Percentiles rank a stretch among this genome's conserved stretches.
phyloP scores from a whole-genome alignment of 2,888 invertebrate species.

The Diarsia brunnea region DNA sequence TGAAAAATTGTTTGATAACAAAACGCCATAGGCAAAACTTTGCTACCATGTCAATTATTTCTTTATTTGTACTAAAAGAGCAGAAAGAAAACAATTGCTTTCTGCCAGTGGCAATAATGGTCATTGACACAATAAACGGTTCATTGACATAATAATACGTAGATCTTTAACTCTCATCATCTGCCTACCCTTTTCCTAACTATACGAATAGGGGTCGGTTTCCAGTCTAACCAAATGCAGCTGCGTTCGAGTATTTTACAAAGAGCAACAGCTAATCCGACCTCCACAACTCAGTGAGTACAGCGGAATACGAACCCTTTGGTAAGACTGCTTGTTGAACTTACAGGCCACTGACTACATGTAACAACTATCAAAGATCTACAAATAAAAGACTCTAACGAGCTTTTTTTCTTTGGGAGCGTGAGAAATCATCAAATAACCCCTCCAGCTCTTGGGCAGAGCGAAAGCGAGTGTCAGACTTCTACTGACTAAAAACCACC shows the following conservation, averaged over 20 bases:
- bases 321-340: neutral
- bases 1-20: neutral
- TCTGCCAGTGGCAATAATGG: neutral
- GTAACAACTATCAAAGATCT: too few species aligned
- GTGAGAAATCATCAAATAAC: too few species aligned
- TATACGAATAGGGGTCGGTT: neutral
- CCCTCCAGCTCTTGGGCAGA: too few species aligned
- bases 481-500: too few species aligned
- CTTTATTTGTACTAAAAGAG: neutral
- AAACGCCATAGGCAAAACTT: neutral
- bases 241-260: neutral
- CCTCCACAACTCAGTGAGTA: neutral
- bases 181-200: neutral
- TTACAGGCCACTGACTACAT: neutral
- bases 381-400: neutral
- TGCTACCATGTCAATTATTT: conserved; percentile 7
- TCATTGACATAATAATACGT: neutral
- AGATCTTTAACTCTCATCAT: neutral
- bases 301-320: neutral
- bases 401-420: neutral
- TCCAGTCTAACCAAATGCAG: neutral
- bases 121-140: neutral
- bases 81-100: neutral
- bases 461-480: too few species aligned
- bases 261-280: neutral